Evolutionary conservation across 2,888 invertebrate genomes (phyloP).

Genomic region (Lordiphosa andalusiaca): DNA sequence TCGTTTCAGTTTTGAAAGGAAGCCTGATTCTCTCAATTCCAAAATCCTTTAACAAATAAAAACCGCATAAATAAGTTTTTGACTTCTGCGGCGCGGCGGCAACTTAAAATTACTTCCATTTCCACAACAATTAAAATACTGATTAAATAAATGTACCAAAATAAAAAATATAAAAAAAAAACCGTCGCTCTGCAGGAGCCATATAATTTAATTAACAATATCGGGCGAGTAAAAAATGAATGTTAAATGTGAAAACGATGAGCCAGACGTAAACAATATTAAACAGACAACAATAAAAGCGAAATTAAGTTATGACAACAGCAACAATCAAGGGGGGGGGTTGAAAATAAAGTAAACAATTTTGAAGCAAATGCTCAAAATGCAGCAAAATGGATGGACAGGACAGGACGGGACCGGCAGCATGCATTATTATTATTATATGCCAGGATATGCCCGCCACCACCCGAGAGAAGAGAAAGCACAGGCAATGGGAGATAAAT

Average conservation of each 20-base stretch:
- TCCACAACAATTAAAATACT: constrained; percentile 33
- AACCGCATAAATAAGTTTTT: neutral
- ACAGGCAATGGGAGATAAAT: constrained; percentile 71
- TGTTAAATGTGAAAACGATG: constrained; percentile 26
- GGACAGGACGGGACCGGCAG: constrained; percentile 21
- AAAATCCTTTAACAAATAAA: too few relatives aligned
- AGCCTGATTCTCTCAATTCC: too few relatives aligned
- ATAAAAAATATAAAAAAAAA: constrained; percentile 11
- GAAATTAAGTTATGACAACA: constrained; percentile 44
- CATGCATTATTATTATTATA: constrained; percentile 59
- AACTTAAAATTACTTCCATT: constrained; percentile 33
- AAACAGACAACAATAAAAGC: constrained; percentile 32
- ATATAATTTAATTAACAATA: constrained; percentile 62
- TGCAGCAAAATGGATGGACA: neutral
- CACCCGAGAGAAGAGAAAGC: constrained; percentile 10
- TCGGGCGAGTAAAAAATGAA: constrained; percentile 18
- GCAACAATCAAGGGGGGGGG: constrained; percentile 29
- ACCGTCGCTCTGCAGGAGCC: constrained; percentile 1
- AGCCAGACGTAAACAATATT: constrained; percentile 12
- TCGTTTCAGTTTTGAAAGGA: too few relatives aligned
- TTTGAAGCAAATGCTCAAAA: neutral
- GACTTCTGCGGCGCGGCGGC: constrained; percentile 11
- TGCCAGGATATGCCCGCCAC: constrained; percentile 2
- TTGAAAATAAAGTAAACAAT: constrained; percentile 16
- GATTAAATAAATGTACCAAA: constrained; percentile 27